These are phyloP conservation scores for Macrochelys suwanniensis DNA, from an alignment of 2,797 vertebrate genomes.

Conservation along the genomic window DNA sequence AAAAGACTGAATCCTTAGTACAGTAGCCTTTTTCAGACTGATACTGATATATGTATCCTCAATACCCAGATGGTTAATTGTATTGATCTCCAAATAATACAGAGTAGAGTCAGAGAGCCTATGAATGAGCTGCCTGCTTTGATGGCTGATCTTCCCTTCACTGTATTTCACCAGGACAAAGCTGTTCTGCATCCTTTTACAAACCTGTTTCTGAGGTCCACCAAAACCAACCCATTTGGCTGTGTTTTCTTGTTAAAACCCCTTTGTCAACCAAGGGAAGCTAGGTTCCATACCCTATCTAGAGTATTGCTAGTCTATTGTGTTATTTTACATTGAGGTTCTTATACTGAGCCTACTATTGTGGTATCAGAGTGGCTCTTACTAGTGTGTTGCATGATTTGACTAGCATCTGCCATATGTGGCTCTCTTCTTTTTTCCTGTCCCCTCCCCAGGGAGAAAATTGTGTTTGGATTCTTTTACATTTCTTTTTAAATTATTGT, in stretches of 20 bases:
- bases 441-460: not conserved
- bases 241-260: not conserved
- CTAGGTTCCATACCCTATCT: not conserved
- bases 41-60: not conserved
- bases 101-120: not conserved
- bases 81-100: not conserved
- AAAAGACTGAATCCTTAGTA: not conserved
- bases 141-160: not conserved
- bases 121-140: not conserved
- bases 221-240: not conserved
- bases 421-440: not conserved
- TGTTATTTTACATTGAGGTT: not conserved
- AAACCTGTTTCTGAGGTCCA: not conserved
- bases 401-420: not conserved
- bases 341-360: not conserved
- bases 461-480: not conserved
- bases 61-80: not conserved
- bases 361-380: not conserved
- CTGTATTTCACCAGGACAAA: not conserved
- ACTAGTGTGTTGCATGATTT: not conserved
- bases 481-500: not conserved
- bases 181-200: not conserved
- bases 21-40: not conserved
- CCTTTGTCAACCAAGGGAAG: not conserved
- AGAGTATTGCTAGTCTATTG: not conserved